Conservation (phyloP, 2,113 vertebrate genomes). For the Nothoprocta pentlandii region DNA sequence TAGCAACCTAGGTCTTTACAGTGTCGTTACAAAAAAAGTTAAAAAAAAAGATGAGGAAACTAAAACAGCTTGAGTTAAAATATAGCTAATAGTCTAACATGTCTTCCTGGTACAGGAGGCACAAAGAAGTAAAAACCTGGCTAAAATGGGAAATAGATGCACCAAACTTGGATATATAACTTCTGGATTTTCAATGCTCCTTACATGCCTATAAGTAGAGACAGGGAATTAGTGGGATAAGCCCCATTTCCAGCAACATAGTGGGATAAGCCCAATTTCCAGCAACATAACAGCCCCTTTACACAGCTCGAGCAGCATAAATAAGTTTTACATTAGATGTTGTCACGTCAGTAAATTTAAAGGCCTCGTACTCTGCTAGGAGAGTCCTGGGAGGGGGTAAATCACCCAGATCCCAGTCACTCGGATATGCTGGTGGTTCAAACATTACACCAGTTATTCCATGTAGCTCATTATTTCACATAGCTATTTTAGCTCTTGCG, state of each 20-base stretch:
- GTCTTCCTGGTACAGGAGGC: neutral
- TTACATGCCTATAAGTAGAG: neutral
- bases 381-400: neutral
- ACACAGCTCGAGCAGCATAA: neutral
- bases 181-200: neutral
- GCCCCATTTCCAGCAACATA: neutral
- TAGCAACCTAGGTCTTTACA: neutral
- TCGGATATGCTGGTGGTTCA: neutral
- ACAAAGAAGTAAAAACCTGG: neutral
- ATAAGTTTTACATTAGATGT: neutral
- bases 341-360: neutral
- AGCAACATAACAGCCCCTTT: too few relatives aligned
- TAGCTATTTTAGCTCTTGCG: neutral
- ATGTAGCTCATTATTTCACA: too few relatives aligned
- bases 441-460: neutral
- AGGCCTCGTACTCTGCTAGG: too few relatives aligned
- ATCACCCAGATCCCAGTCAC: neutral
- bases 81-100: neutral
- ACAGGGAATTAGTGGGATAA: neutral
- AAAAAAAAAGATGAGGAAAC: neutral
- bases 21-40: neutral
- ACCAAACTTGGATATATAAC: neutral
- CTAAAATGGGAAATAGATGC: neutral
- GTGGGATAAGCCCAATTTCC: neutral
- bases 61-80: neutral